Percentiles rank a stretch among this genome's conserved stretches.
phyloP scores from a whole-genome alignment of 2,113 vertebrate species.

The Pelecanoides urinatrix region DNA sequence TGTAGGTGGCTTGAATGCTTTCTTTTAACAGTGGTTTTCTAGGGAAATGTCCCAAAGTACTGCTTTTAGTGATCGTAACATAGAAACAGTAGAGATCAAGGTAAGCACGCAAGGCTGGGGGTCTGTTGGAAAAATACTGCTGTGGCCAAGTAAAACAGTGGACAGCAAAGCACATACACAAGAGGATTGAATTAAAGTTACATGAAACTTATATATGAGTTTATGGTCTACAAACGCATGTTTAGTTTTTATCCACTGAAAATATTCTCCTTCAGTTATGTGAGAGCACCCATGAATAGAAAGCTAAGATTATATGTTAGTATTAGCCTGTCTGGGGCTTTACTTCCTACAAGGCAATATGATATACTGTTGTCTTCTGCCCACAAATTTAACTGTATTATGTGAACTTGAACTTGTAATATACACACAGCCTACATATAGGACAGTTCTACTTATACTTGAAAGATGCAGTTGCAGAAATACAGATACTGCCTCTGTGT shows the following conservation, averaged over 20 bases:
- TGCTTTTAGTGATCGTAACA: neutral
- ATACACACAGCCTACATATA: neutral
- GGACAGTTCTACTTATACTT: neutral
- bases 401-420: neutral
- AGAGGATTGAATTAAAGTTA: neutral
- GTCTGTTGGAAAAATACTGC: neutral
- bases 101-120: neutral
- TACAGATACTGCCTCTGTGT: neutral
- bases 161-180: neutral
- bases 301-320: neutral
- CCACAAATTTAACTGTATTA: neutral
- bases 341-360: neutral
- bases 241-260: neutral
- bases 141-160: neutral
- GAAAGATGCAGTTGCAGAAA: neutral
- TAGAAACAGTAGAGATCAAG: neutral
- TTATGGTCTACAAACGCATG: neutral
- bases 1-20: neutral
- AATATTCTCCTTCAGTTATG: neutral
- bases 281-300: neutral
- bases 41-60: neutral
- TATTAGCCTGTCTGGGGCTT: neutral
- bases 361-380: neutral
- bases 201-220: neutral
- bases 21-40: neutral